Evolutionary conservation across 2,888 invertebrate species (phyloP).

Genomic region (Yponomeuta cagnagella): DNA sequence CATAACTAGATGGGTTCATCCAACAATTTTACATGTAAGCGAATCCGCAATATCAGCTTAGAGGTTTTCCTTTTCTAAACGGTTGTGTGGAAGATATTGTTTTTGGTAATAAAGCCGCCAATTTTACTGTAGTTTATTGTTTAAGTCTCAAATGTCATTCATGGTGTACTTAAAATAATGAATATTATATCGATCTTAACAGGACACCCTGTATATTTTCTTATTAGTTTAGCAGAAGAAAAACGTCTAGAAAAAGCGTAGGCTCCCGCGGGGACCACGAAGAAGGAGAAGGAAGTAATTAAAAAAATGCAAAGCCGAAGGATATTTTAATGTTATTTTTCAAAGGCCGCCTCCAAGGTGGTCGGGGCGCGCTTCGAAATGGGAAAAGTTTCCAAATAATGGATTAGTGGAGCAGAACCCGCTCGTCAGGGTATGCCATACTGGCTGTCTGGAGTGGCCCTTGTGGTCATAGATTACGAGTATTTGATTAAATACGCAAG

Average conservation of each 20-base stretch:
- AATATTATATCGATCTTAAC: too few species aligned
- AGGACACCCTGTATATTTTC: not conserved
- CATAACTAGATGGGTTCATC: too few species aligned
- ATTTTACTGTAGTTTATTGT: too few species aligned
- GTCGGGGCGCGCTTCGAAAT: slow-evolving; percentile 19
- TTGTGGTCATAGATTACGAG: not conserved
- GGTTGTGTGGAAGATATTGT: too few species aligned
- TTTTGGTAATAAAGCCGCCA: too few species aligned
- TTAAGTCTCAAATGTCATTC: too few species aligned
- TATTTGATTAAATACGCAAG: too few species aligned
- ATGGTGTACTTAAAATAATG: too few species aligned
- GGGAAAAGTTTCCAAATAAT: slow-evolving; percentile 37
- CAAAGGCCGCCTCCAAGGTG: not conserved
- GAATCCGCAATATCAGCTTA: too few species aligned
- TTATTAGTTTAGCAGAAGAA: not conserved
- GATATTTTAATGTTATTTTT: not conserved
- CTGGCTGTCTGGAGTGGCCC: not conserved
- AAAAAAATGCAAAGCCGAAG: not conserved
- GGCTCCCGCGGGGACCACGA: not conserved
- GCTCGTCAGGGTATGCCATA: slow-evolving; percentile 6
- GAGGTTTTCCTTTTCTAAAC: too few species aligned
- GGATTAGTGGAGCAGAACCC: slow-evolving; percentile 21
- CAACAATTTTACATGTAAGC: too few species aligned
- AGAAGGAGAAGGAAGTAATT: not conserved
- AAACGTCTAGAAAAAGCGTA: not conserved